These are phyloP conservation scores for Polymixis lichenea DNA, from an alignment of 2,888 invertebrate species.

Conservation along the genomic window DNA sequence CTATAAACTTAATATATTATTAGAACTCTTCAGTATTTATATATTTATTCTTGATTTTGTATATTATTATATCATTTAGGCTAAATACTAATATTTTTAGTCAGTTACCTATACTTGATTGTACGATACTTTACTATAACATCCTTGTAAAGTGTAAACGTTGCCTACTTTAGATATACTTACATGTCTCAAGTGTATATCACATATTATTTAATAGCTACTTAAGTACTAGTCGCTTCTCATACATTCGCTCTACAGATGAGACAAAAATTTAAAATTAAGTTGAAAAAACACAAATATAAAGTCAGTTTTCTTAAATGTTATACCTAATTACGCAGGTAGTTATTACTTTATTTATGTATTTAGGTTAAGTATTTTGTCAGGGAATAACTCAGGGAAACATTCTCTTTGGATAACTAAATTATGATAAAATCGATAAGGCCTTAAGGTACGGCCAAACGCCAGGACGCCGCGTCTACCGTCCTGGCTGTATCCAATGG, in stretches of 20 bases:
- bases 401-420: constrained; percentile 70
- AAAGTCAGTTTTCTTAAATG: constrained; percentile 61
- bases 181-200: constrained; percentile 16
- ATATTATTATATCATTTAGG: constrained; percentile 36
- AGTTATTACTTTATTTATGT: constrained; percentile 58
- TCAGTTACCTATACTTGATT: constrained; percentile 27
- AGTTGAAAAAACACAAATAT: constrained; percentile 59
- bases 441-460: constrained; percentile 69
- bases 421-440: constrained; percentile 71
- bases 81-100: constrained; percentile 35
- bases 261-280: constrained; percentile 9
- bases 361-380: constrained; percentile 65
- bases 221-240: constrained; percentile 33
- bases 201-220: constrained; percentile 16
- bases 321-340: constrained; percentile 57
- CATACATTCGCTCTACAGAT: constrained; percentile 23
- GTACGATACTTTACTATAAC: constrained; percentile 23
- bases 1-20: constrained; percentile 60
- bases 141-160: constrained; percentile 11
- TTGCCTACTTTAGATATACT: constrained; percentile 43
- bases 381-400: constrained; percentile 56
- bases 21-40: constrained; percentile 62
- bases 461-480: neutral
- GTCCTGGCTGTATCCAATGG: too few relatives aligned
- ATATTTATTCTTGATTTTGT: constrained; percentile 34